These are phyloP conservation scores for Tachuris rubrigastra DNA, from an alignment of 2,113 vertebrate species.

Conservation along the genomic window DNA sequence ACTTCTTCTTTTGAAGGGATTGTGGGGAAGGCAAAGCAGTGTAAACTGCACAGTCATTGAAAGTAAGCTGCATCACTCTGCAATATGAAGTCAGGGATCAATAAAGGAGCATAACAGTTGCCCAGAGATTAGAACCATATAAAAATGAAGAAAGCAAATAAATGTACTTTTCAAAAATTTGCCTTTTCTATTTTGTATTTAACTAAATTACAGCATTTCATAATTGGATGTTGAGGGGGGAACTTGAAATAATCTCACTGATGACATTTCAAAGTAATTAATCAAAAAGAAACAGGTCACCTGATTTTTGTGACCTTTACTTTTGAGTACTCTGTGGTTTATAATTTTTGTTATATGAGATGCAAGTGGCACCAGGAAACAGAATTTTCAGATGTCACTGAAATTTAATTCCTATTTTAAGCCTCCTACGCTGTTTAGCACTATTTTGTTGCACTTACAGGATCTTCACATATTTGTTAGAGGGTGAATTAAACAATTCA, in stretches of 20 bases:
- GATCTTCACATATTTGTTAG: neutral
- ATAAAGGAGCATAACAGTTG: neutral
- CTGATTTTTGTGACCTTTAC: neutral
- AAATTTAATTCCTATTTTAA: neutral
- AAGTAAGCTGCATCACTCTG: neutral
- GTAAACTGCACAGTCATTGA: neutral
- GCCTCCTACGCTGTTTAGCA: neutral
- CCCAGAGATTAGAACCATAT: neutral
- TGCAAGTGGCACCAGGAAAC: neutral
- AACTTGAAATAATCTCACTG: neutral
- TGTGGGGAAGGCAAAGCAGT: neutral
- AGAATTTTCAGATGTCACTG: neutral
- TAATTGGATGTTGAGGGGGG: neutral
- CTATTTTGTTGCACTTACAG: neutral
- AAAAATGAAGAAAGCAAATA: neutral
- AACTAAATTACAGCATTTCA: neutral
- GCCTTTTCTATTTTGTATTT: neutral
- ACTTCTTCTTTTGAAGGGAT: neutral
- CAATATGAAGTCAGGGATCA: neutral
- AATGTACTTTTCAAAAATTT: neutral
- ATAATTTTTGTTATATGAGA: neutral
- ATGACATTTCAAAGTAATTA: neutral
- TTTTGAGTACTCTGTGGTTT: neutral
- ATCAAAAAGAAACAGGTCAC: neutral
- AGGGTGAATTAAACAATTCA: neutral